Evolutionary conservation across 37 sponge, comb jelly and placozoan genomes (phyloP).

Genomic region (Cladorhizidae sp.): DNA sequence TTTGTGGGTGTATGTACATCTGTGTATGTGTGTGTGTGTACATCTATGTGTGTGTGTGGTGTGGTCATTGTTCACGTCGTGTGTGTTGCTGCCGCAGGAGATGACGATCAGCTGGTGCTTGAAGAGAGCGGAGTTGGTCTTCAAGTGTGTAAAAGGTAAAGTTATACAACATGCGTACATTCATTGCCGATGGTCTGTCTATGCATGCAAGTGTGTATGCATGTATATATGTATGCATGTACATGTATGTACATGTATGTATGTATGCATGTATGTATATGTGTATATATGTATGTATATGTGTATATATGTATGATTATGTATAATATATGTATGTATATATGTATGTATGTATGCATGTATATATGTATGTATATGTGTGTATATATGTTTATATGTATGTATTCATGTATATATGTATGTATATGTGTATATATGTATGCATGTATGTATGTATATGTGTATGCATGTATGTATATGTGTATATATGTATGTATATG

Average conservation of each 20-base stretch:
- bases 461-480: not conserved
- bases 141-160: conserved; percentile 97
- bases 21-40: too few relatives aligned
- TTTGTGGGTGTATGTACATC: too few relatives aligned
- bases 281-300: not conserved
- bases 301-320: not conserved
- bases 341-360: not conserved
- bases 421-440: not conserved
- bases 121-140: conserved; percentile 90
- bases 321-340: not conserved
- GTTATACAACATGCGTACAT: not conserved
- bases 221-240: not conserved
- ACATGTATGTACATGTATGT: too few relatives aligned
- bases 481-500: not conserved
- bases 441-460: not conserved
- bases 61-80: not conserved
- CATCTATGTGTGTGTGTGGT: too few relatives aligned
- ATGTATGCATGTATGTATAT: too few relatives aligned
- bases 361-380: too few relatives aligned
- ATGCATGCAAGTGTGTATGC: not conserved
- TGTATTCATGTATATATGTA: too few relatives aligned
- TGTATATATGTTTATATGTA: too few relatives aligned
- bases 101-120: conserved; percentile 96
- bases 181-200: too few relatives aligned
- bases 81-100: conserved; percentile 70